Conservation (phyloP, 2,113 vertebrate species). For the Salvelinus sp. region DNA sequence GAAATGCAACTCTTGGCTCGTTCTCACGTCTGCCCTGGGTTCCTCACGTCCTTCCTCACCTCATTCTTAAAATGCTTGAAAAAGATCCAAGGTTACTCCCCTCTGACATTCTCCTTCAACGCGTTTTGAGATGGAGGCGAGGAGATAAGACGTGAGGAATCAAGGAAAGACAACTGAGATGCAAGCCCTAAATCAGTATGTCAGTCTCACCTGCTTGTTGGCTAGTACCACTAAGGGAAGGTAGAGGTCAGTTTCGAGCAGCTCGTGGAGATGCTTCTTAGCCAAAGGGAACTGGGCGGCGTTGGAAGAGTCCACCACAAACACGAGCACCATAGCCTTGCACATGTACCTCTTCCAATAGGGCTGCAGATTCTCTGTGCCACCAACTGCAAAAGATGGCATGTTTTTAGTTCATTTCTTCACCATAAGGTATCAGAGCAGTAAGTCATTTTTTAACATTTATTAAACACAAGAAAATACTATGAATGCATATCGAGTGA, state of each 20-base stretch:
- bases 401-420: neutral
- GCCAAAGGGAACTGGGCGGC: slow-evolving; percentile 80
- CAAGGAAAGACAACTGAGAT: neutral
- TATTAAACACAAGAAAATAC: neutral
- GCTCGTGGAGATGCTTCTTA: slow-evolving; percentile 81
- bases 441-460: neutral
- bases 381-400: slow-evolving; percentile 77
- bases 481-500: neutral
- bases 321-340: slow-evolving; percentile 83
- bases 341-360: slow-evolving; percentile 86
- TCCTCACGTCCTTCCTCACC: too few relatives aligned
- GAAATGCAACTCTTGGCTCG: too few relatives aligned
- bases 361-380: slow-evolving; percentile 79
- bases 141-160: neutral
- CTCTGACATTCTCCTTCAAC: too few relatives aligned
- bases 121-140: neutral
- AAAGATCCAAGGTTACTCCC: too few relatives aligned
- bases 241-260: slow-evolving; percentile 73
- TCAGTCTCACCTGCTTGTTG: slow-evolving; percentile 91
- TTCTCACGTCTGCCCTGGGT: too few relatives aligned
- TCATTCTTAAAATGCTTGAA: too few relatives aligned
- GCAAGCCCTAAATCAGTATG: neutral
- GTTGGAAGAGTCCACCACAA: slow-evolving; percentile 88
- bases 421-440: neutral
- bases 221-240: slow-evolving; percentile 89